A percentile compares a stretch with the other conserved stretches of the same genome.
Evolutionary conservation across 2,888 invertebrate species (phyloP).

Genomic region (Bimastos eiseni): DNA sequence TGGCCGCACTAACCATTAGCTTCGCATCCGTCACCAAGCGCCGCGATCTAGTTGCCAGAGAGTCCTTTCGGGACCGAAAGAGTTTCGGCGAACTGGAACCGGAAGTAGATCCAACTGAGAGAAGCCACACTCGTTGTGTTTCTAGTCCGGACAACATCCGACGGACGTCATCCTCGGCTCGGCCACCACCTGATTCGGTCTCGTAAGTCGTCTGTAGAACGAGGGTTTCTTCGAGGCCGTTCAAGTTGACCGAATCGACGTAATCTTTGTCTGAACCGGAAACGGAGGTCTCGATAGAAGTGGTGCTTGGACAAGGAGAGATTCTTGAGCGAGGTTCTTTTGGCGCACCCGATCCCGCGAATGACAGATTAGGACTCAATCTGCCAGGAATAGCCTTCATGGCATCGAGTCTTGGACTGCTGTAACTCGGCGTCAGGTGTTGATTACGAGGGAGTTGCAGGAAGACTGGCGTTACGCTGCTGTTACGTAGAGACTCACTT

Average conservation of each 20-base stretch:
- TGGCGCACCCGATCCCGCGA: not conserved
- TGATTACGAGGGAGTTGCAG: not conserved
- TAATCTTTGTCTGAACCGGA: not conserved
- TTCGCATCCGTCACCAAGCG: constrained; percentile 15
- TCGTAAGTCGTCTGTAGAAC: constrained; percentile 14
- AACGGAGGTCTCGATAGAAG: not conserved
- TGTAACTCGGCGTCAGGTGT: not conserved
- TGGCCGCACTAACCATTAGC: constrained; percentile 25
- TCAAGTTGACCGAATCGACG: not conserved
- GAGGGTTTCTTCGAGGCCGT: not conserved
- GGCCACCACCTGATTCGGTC: not conserved
- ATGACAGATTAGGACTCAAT: not conserved
- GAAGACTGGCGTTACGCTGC: not conserved
- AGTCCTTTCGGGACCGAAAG: not conserved
- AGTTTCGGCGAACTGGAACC: not conserved
- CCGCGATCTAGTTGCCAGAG: not conserved
- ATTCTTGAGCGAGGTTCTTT: not conserved
- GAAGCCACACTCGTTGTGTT: not conserved
- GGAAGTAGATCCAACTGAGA: not conserved
- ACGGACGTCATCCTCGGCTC: not conserved
- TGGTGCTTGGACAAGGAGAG: not conserved
- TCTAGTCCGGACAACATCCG: constrained; percentile 20
- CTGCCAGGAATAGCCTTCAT: not conserved
- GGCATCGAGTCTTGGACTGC: not conserved
- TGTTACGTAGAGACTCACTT: not conserved